Evolutionary conservation across 2,113 vertebrate genomes (phyloP).

Genomic region (Willisornis vidua): DNA sequence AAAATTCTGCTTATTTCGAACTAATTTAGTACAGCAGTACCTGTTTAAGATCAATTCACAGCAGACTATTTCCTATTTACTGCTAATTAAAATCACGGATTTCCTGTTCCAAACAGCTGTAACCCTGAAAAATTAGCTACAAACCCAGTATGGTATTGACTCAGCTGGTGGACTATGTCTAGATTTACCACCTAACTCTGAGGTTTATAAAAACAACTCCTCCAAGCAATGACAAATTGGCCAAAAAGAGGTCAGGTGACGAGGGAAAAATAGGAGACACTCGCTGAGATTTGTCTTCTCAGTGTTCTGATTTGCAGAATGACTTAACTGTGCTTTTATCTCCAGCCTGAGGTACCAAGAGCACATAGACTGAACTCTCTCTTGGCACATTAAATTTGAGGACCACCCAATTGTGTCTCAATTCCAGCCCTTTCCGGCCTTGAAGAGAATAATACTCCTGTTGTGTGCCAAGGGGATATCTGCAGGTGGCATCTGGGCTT

Average conservation of each 20-base stretch:
- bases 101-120: constrained; percentile 67
- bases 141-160: not conserved
- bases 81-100: constrained; percentile 66
- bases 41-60: constrained; percentile 62
- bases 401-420: constrained; percentile 7
- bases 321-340: not conserved
- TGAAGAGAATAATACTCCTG: constrained; percentile 20
- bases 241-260: not conserved
- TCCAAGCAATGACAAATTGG: not conserved
- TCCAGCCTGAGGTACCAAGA: not conserved
- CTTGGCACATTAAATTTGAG: not conserved
- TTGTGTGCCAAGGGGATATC: constrained; percentile 32
- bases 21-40: constrained; percentile 59
- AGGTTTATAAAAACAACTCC: not conserved
- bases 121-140: constrained; percentile 26
- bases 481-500: constrained; percentile 45
- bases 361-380: not conserved
- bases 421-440: constrained; percentile 23
- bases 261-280: not conserved
- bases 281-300: not conserved
- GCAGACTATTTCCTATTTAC: constrained; percentile 68
- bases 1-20: constrained; percentile 59
- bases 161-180: not conserved
- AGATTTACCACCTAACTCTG: not conserved
- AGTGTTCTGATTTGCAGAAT: not conserved